Evolutionary conservation across 2,888 invertebrate genomes (phyloP).

Genomic region (Andrena hattorfiana): DNA sequence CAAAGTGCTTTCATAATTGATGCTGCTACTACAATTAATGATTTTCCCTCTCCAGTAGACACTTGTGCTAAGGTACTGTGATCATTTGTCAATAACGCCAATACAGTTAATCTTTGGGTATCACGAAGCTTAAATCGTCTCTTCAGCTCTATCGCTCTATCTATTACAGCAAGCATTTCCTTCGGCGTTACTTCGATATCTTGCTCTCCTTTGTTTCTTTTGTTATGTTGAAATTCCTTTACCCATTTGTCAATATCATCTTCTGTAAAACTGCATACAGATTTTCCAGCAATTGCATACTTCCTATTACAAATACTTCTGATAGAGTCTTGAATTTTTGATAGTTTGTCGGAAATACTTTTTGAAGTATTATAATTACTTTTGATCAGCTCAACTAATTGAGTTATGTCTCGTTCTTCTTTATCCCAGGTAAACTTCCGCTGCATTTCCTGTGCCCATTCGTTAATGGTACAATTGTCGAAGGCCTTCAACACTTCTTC

Average conservation of each 20-base stretch:
- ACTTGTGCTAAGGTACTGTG: conserved; percentile 76
- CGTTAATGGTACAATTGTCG: not conserved
- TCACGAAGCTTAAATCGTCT: conserved; percentile 61
- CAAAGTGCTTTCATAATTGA: conserved; percentile 74
- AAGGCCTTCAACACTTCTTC: not conserved
- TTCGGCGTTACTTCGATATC: not conserved
- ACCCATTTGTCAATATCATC: conserved; percentile 11
- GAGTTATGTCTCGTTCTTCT: conserved; percentile 10
- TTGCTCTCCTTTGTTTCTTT: not conserved
- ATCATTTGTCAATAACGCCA: conserved; percentile 59
- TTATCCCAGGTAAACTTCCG: not conserved
- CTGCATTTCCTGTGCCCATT: conserved; percentile 19
- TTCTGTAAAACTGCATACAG: conserved; percentile 22
- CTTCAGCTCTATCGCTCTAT: conserved; percentile 54
- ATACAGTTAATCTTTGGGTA: conserved; percentile 71
- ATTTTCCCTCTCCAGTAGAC: conserved; percentile 82
- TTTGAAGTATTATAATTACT: conserved; percentile 19
- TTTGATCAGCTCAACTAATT: conserved; percentile 19
- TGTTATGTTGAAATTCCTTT: not conserved
- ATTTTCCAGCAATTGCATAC: conserved; percentile 3
- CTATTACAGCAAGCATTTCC: conserved; percentile 50
- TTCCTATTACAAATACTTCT: not conserved
- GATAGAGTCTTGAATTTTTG: not conserved
- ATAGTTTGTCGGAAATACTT: conserved; percentile 1
- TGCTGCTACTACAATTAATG: conserved; percentile 77